These are phyloP conservation scores for Cyprinodon tularosa DNA, from an alignment of 2,113 vertebrate species.

Conservation along the genomic window DNA sequence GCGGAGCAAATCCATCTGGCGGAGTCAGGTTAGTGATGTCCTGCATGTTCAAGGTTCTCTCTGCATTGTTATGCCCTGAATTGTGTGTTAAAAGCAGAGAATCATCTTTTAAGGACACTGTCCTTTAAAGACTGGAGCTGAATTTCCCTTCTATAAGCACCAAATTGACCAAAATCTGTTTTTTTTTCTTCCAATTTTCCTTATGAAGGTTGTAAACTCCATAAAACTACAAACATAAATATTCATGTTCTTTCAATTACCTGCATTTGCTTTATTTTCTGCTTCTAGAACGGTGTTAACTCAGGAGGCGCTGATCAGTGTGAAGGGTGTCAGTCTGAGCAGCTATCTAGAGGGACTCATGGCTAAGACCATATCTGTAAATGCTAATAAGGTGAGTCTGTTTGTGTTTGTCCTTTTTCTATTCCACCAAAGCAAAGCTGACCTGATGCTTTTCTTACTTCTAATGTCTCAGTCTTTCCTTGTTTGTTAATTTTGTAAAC, in stretches of 20 bases:
- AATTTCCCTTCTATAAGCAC: neutral
- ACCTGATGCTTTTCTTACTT: neutral
- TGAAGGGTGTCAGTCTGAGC: slow-evolving; percentile 95
- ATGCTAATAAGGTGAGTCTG: slow-evolving; percentile 88
- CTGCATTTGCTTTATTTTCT: neutral
- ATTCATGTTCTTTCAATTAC: neutral
- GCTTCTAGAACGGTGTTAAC: slow-evolving; percentile 88
- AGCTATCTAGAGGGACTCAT: slow-evolving; percentile 96
- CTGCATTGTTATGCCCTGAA: too few relatives aligned
- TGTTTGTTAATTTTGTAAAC: neutral
- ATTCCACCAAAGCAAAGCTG: neutral
- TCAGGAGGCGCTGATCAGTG: slow-evolving; percentile 96
- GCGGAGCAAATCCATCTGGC: too few relatives aligned
- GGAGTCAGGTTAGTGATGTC: too few relatives aligned
- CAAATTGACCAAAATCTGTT: neutral
- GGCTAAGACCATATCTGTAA: slow-evolving; percentile 93
- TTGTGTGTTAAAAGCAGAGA: too few relatives aligned
- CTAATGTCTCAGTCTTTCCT: too few relatives aligned
- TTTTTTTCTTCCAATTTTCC: neutral
- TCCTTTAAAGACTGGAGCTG: too few relatives aligned
- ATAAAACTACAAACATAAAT: neutral
- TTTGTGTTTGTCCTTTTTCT: neutral
- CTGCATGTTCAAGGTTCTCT: too few relatives aligned
- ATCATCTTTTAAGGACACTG: too few relatives aligned
- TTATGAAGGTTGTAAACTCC: neutral